phyloP scores from a whole-genome alignment of 2,113 vertebrate species.

The Butorides virescens region DNA sequence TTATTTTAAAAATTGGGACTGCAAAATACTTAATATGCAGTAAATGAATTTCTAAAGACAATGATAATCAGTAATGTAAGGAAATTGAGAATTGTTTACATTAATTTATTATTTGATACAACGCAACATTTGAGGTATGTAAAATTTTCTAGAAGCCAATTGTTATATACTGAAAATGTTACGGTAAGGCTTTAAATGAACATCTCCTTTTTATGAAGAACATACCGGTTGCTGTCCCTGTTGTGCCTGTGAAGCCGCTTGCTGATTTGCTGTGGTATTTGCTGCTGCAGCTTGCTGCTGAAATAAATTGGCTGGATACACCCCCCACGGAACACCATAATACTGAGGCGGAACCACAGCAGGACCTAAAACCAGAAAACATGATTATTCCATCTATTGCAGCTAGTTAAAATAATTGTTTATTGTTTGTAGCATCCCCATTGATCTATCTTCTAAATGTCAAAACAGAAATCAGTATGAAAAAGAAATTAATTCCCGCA shows the following conservation, averaged over 20 bases:
- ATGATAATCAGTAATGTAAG: neutral
- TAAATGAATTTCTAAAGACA: neutral
- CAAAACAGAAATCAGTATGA: neutral
- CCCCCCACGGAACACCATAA: conserved; percentile 96
- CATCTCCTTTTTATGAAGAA: neutral
- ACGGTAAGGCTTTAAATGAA: neutral
- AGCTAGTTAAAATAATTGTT: neutral
- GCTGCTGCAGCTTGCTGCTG: conserved; percentile 92
- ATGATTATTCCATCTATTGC: neutral
- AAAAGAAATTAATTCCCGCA: neutral
- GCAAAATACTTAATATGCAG: neutral
- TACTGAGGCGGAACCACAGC: conserved; percentile 96
- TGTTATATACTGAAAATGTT: neutral
- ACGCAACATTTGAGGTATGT: neutral
- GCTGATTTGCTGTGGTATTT: conserved; percentile 86
- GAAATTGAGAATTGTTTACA: neutral
- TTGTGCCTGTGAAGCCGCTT: conserved; percentile 88
- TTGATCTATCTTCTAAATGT: neutral
- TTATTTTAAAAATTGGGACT: neutral
- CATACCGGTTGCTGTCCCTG: conserved; percentile 91
- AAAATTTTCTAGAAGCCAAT: neutral
- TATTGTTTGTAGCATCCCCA: neutral
- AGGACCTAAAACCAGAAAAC: conserved; percentile 78
- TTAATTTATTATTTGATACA: neutral
- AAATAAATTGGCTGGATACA: conserved; percentile 98